Conservation (phyloP, 2,113 vertebrate species). For the Bufo gargarizans region DNA sequence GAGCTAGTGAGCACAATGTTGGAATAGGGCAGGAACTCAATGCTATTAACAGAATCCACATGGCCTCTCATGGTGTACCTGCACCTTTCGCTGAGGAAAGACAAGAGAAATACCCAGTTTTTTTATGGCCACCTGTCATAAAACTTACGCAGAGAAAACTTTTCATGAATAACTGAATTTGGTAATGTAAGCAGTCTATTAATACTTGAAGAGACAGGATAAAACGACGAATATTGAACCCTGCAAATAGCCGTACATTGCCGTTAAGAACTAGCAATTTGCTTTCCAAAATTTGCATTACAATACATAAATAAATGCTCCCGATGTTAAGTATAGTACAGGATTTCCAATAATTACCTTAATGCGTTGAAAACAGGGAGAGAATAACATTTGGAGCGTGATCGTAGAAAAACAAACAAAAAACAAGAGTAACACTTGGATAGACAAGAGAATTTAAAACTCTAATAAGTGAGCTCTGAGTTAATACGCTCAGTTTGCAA, state of each 20-base stretch:
- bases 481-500: slow-evolving; percentile 35
- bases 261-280: not conserved
- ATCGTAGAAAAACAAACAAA: not conserved
- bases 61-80: slow-evolving; percentile 73
- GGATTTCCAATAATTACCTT: slow-evolving; percentile 27
- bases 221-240: slow-evolving; percentile 21
- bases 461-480: not conserved
- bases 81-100: slow-evolving; percentile 75
- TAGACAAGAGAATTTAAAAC: not conserved
- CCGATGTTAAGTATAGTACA: not conserved
- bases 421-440: not conserved
- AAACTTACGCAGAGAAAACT: not conserved
- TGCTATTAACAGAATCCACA: slow-evolving; percentile 76
- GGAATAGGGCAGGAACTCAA: slow-evolving; percentile 76
- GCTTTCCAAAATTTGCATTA: slow-evolving; percentile 8
- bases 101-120: slow-evolving; percentile 26
- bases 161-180: slow-evolving; percentile 1
- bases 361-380: slow-evolving; percentile 1
- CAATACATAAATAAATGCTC: not conserved
- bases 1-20: slow-evolving; percentile 71
- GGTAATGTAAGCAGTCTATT: slow-evolving; percentile 10
- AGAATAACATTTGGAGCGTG: not conserved
- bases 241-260: slow-evolving; percentile 11
- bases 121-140: not conserved
- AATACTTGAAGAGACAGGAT: slow-evolving; percentile 32